These are phyloP conservation scores for Spialia ferax DNA, from an alignment of 2,888 invertebrate species.

Conservation along the genomic window DNA sequence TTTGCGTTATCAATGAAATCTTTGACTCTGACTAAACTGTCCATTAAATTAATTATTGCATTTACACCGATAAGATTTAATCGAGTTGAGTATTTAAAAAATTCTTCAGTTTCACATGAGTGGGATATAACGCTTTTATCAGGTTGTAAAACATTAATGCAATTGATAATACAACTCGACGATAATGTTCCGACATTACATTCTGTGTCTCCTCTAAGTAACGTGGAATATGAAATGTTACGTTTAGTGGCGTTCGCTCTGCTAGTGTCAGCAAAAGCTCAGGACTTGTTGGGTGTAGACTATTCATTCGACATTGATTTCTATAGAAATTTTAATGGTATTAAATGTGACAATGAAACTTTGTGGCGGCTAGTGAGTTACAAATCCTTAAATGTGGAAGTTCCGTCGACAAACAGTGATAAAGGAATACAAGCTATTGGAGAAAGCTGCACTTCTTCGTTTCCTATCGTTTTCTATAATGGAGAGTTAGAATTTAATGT, in stretches of 20 bases:
- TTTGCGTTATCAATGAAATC: not conserved
- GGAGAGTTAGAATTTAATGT: constrained; percentile 49
- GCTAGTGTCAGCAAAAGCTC: constrained; percentile 41
- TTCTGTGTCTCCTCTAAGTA: constrained; percentile 21
- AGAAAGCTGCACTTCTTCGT: constrained; percentile 51
- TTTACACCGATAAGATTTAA: constrained; percentile 14
- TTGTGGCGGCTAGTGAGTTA: constrained; percentile 45
- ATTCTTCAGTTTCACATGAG: not conserved
- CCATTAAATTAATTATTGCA: constrained; percentile 6
- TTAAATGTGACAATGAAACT: constrained; percentile 42
- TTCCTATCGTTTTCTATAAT: constrained; percentile 46
- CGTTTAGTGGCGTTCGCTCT: constrained; percentile 38
- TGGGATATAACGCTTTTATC: constrained; percentile 19
- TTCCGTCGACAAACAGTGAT: constrained; percentile 23
- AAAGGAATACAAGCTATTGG: constrained; percentile 45
- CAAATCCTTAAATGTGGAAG: constrained; percentile 18
- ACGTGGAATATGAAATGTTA: constrained; percentile 44
- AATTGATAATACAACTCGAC: constrained; percentile 31
- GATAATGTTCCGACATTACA: constrained; percentile 14
- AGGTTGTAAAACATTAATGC: constrained; percentile 34
- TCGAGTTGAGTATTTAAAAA: constrained; percentile 1
- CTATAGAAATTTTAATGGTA: constrained; percentile 41
- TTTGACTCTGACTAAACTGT: not conserved
- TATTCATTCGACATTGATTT: constrained; percentile 47
- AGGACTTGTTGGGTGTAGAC: constrained; percentile 46